phyloP scores from a whole-genome alignment of 2,888 invertebrate genomes.

The Tipula unca region DNA sequence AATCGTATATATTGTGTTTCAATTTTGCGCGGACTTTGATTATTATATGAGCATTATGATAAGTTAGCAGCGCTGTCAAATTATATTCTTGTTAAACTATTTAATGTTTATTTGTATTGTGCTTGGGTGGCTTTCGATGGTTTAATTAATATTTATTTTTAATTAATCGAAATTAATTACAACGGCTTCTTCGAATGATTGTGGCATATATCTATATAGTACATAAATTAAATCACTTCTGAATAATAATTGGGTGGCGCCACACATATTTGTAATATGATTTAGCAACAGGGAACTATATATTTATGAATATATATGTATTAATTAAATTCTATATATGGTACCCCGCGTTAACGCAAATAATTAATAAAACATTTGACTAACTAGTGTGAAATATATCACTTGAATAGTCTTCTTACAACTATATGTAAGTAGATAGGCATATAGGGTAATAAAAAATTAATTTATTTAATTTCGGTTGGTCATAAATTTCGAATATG shows the following conservation, averaged over 20 bases:
- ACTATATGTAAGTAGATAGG: not conserved
- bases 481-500: not conserved
- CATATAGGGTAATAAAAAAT: not conserved
- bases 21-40: not conserved
- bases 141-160: not conserved
- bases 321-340: not conserved
- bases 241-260: not conserved
- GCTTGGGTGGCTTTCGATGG: not conserved
- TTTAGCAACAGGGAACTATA: not conserved
- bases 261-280: not conserved
- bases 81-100: not conserved
- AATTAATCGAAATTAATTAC: not conserved
- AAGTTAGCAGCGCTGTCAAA: not conserved
- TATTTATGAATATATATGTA: too few relatives aligned
- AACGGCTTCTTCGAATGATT: not conserved
- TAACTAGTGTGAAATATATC: not conserved
- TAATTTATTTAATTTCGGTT: not conserved
- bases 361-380: not conserved
- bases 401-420: not conserved
- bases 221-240: not conserved
- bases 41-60: too few relatives aligned
- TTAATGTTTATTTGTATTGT: not conserved
- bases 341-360: not conserved
- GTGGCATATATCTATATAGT: not conserved
- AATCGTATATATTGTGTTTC: not conserved